Evolutionary conservation across 1,140 invertebrate species (phyloP), one percentile per base, ranked within the genome.

Genomic region (Polyergus mexicanus): DNA sequence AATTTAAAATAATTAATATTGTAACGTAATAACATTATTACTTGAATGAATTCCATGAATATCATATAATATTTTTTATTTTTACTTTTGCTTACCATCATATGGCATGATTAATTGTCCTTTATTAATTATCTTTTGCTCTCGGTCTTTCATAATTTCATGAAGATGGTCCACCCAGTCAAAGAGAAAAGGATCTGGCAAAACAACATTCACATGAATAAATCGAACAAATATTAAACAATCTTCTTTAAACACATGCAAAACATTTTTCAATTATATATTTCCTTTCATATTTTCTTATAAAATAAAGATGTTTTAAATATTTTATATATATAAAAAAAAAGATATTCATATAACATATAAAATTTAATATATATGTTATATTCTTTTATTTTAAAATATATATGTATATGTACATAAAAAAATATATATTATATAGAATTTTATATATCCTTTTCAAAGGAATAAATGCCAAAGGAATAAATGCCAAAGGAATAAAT

Each of bases 161-260:
- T 88, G 88, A 65, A 93, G 80, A 63, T 88, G 84, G 41, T 90
- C 77, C 58, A 94, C 44, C 93, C 93, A 94, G 25, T 93, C 91
- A 10, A 89, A 25, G 19, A 93, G 58, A 22, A 93, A 84, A 3
- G 91, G 89, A 41, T 92, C 93, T 93, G 28, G 6, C 19, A 51
- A 32, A 69, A 44, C 19, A n/a, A 60, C n/a, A 84, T 74, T 41
- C 7, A 32, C 25, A 72, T 69, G 13, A 58, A 38, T 4, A 51
- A 85, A n/a, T 41, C 16, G 10, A 72, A 4, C 75, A 51, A 13
- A 71, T 62, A 72, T 41, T 16, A 13, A 71, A 32, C 10, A 51
- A 76, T 54, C 8, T 84, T 74, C 38, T 13, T 22, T 47, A 47
- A 47, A 11, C 13, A 47, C 13, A 47, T 13, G 3, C 13, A 47